A percentile compares a stretch with the other conserved stretches of the same genome.
phyloP scores from a whole-genome alignment of 2,113 vertebrate species.

The Onychostruthus taczanowskii region DNA sequence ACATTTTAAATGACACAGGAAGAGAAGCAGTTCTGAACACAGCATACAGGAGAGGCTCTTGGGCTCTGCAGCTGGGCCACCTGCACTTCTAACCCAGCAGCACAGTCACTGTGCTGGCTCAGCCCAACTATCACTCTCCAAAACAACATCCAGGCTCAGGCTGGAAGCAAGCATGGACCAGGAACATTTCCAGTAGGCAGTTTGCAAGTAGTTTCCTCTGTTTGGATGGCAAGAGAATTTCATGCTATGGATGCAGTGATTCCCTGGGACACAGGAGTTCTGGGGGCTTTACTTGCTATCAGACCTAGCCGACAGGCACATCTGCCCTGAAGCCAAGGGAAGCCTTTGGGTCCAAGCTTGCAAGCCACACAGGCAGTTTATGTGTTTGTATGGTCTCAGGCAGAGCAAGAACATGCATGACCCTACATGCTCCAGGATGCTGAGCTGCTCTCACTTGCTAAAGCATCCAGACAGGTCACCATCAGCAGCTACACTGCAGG shows the following conservation, averaged over 20 bases:
- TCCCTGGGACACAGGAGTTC: background rate
- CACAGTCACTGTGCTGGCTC: background rate
- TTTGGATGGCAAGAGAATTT: background rate
- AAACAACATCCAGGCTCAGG: background rate
- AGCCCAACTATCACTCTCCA: background rate
- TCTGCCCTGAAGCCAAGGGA: background rate
- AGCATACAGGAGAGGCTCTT: background rate
- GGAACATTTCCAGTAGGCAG: background rate
- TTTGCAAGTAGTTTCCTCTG: background rate
- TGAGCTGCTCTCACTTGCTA: background rate
- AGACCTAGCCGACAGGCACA: background rate
- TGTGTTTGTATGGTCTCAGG: background rate
- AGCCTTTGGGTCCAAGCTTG: background rate
- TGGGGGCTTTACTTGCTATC: background rate
- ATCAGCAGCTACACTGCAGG: background rate
- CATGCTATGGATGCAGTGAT: background rate
- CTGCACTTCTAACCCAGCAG: background rate
- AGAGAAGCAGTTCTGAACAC: background rate
- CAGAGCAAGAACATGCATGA: background rate
- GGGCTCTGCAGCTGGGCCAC: background rate
- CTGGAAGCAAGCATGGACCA: background rate
- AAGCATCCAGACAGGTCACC: background rate
- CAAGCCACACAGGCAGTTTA: background rate
- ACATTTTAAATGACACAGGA: background rate
- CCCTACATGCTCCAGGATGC: rapidly evolving